Conservation (phyloP, 1,140 invertebrate species). For the Microplitis mediator region DNA sequence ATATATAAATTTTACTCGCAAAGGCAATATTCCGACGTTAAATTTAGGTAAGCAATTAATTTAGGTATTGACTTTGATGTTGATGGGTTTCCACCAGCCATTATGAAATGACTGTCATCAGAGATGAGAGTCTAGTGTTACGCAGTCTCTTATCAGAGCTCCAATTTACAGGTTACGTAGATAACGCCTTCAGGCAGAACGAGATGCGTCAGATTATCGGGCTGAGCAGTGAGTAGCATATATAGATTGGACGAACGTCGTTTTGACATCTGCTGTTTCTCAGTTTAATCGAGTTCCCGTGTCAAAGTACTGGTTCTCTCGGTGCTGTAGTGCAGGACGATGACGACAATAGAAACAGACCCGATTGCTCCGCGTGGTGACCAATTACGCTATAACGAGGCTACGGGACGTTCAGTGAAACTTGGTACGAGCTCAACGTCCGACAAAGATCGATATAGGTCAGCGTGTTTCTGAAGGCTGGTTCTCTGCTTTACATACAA, state of each 20-base stretch:
- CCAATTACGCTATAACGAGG: not conserved
- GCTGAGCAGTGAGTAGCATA: too few species aligned
- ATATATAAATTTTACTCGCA: too few species aligned
- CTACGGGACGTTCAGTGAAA: not conserved
- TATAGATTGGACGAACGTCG: not conserved
- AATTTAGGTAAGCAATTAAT: too few species aligned
- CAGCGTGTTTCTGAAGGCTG: not conserved
- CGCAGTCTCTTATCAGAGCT: not conserved
- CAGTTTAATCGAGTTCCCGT: conserved; percentile 39
- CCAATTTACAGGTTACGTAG: not conserved
- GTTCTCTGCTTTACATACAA: not conserved
- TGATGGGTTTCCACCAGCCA: too few species aligned
- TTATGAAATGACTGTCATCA: too few species aligned
- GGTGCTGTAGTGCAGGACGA: not conserved
- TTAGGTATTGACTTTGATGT: too few species aligned
- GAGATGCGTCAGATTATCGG: too few species aligned
- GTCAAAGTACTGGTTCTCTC: conserved; percentile 22
- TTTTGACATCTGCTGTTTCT: conserved; percentile 40
- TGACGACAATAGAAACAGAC: conserved; percentile 26
- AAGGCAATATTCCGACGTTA: too few species aligned
- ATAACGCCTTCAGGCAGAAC: not conserved
- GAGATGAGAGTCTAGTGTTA: not conserved
- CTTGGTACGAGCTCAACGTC: too few species aligned
- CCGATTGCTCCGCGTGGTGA: conserved; percentile 1
- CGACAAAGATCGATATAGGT: not conserved